Evolutionary conservation across 2,113 vertebrate species (phyloP).

Genomic region (Brachyistius frenatus): DNA sequence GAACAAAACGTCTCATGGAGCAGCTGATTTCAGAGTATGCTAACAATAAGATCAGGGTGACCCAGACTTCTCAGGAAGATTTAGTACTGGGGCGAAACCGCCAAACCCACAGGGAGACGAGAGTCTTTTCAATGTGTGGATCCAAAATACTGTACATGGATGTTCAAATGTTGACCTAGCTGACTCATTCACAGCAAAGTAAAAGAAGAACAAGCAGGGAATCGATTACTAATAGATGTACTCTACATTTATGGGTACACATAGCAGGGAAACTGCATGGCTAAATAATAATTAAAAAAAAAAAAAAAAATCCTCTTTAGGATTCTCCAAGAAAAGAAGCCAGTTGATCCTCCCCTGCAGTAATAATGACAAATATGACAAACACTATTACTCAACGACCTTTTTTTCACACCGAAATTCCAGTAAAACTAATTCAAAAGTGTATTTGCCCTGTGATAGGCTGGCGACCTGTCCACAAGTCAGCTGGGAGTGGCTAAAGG

Average conservation of each 20-base stretch:
- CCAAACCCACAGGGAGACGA: background rate
- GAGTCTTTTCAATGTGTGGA: conserved; percentile 1
- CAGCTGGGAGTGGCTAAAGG: too few species aligned
- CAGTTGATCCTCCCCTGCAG: too few species aligned
- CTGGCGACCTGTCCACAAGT: too few species aligned
- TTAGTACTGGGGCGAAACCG: conserved; percentile 4
- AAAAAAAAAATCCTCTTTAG: too few species aligned
- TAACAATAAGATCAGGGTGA: background rate
- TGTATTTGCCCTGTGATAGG: too few species aligned
- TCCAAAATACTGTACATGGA: background rate
- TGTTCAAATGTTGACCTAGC: background rate
- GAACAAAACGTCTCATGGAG: conserved; percentile 3
- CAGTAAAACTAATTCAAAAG: too few species aligned
- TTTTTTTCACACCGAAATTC: too few species aligned
- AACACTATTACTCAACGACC: too few species aligned
- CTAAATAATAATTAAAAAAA: too few species aligned
- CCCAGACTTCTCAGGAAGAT: background rate
- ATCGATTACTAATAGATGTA: too few species aligned
- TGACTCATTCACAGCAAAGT: background rate
- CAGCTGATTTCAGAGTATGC: background rate
- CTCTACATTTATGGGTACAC: background rate
- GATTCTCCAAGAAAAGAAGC: too few species aligned
- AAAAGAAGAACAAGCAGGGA: background rate
- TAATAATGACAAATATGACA: too few species aligned
- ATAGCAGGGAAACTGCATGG: background rate